These are phyloP conservation scores for Tenthredo amoena DNA, from an alignment of 2,888 invertebrate species.

Conservation along the genomic window DNA sequence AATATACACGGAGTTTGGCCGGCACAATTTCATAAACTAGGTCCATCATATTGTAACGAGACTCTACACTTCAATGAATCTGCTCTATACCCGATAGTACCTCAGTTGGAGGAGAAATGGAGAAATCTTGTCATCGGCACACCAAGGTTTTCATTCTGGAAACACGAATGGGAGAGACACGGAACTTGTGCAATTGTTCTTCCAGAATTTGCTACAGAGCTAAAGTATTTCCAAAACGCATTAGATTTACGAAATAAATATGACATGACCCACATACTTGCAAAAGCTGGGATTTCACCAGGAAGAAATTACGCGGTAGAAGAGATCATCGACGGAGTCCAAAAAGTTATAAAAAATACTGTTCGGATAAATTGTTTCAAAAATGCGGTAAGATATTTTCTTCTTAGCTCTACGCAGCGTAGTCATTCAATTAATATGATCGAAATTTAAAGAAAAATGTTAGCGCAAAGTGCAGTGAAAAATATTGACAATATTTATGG, in stretches of 20 bases:
- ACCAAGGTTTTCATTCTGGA: slow-evolving; percentile 83
- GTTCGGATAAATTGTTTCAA: slow-evolving; percentile 84
- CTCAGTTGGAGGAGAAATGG: slow-evolving; percentile 84
- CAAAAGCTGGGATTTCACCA: slow-evolving; percentile 79
- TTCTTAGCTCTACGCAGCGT: background rate
- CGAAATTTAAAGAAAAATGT: too few species aligned
- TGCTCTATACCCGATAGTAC: slow-evolving; percentile 81
- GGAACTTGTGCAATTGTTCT: slow-evolving; percentile 87
- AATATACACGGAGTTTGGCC: slow-evolving; percentile 93
- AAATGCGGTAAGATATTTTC: slow-evolving; percentile 77
- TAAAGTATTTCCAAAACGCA: slow-evolving; percentile 85
- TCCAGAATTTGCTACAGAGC: slow-evolving; percentile 81
- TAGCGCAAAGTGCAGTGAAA: too few species aligned
- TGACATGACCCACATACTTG: slow-evolving; percentile 23
- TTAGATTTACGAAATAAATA: slow-evolving; percentile 82
- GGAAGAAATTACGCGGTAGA: slow-evolving; percentile 66
- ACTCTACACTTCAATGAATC: slow-evolving; percentile 84
- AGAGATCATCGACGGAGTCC: slow-evolving; percentile 80
- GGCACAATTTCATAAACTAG: slow-evolving; percentile 83
- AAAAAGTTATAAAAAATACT: slow-evolving; percentile 80
- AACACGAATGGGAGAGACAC: slow-evolving; percentile 91
- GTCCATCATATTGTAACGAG: slow-evolving; percentile 87
- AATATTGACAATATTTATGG: too few species aligned
- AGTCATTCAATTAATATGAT: background rate
- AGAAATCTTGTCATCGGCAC: slow-evolving; percentile 84